Evolutionary conservation across 2,888 invertebrate species (phyloP), one percentile per base, ranked within the genome.

Genomic region (Chaitophorus viminalis): DNA sequence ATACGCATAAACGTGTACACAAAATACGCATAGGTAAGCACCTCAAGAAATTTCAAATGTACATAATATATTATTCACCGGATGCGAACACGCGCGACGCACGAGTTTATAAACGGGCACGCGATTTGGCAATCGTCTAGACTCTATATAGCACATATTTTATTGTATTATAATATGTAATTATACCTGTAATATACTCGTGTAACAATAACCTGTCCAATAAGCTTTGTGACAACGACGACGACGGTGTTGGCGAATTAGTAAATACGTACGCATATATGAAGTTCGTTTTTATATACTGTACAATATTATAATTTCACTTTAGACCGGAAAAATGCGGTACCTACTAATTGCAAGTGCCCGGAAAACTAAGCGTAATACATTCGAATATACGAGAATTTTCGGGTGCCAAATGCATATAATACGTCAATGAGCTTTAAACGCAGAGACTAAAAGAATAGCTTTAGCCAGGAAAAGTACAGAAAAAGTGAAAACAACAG

Each of bases 91-190:
- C n/a, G n/a, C n/a, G n/a, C 31, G 1, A n/a, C 4, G 9, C 31
- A 3, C 29, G 33, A 52, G 72, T 72, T 52, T 36, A 54, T 54
- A 14, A n/a, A 29, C 31, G 25, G 29, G 29, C 76, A 84, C 84
- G 83, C 75, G 75, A 84, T 84, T 60, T 18, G 65, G 46, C 84
- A 52, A 84, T 76, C 60, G 31, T 68, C 39, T 14, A 29, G 31
- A 70, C 29, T 68, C 11, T 25, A 21, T 25, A 54, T 6, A 4
- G 11, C 17, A 70, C 11, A 14, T n/a, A 31, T 17, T 29, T 2
- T 31, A 31, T 70, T 29, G 9, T 11, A 31, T 29, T 31, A 17
- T n/a, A n/a, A n/a, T 31, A 17, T 29, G 11, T 29, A 8, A 29
- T 31, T 31, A 70, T 70, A 17, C 29, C 39, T 39, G 29, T 70